phyloP scores from a whole-genome alignment of 2,797 vertebrate genomes.

The Cuniculus paca region DNA sequence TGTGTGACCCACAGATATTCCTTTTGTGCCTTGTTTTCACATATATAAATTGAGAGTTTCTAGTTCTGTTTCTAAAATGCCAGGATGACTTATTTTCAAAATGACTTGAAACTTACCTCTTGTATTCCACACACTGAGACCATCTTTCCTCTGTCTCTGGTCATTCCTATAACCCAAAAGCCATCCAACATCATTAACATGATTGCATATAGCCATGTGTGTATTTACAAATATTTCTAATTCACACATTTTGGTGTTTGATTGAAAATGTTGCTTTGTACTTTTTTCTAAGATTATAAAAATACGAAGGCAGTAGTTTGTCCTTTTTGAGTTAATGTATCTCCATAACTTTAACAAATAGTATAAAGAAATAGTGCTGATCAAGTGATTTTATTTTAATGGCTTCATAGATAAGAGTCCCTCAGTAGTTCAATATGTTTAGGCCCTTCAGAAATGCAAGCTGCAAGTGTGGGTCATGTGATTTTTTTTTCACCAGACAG shows the following conservation, averaged over 20 bases:
- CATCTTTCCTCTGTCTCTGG: background rate
- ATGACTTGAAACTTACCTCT: background rate
- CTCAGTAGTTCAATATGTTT: background rate
- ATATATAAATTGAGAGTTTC: background rate
- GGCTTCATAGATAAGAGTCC: background rate
- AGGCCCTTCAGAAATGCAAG: background rate
- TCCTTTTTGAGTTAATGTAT: background rate
- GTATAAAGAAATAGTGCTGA: background rate
- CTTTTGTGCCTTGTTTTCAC: background rate
- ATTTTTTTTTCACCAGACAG: background rate
- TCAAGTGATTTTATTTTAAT: background rate
- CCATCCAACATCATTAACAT: background rate
- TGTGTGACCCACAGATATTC: background rate
- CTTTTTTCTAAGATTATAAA: conserved; percentile 13
- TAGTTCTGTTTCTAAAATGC: conserved; percentile 16
- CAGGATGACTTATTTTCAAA: background rate
- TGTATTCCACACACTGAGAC: background rate
- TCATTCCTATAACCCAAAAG: background rate
- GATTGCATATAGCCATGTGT: background rate
- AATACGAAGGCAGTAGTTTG: background rate
- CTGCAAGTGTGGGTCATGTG: background rate
- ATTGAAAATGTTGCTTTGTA: background rate
- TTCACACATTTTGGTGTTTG: background rate
- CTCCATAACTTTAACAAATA: background rate
- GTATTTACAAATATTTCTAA: background rate